phyloP scores from a whole-genome alignment of 35 echinoderm and acorn worm genomes.

The Ophiothrix spiculata region DNA sequence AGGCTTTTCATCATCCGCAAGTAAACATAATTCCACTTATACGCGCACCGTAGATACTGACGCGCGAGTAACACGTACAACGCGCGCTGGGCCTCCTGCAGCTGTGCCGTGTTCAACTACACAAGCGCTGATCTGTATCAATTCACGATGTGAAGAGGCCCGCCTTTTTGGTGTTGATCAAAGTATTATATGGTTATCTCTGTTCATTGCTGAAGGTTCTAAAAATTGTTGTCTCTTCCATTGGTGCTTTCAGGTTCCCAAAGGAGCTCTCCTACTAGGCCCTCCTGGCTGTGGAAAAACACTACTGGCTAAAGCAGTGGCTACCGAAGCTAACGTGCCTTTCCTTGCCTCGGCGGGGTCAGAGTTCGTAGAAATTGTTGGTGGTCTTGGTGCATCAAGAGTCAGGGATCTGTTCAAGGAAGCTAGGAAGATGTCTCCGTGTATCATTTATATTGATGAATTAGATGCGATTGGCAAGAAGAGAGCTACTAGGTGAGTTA shows the following conservation, averaged over 20 bases:
- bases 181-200: no score
- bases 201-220: no score
- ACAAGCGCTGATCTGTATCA: no score
- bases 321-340: constrained; percentile 94
- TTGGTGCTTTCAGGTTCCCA: constrained; percentile 86
- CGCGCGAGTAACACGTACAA: no score
- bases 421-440: constrained; percentile 82
- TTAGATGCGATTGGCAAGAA: constrained; percentile 99
- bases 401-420: constrained; percentile 94
- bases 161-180: no score
- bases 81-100: no score
- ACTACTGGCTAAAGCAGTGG: constrained; percentile 94
- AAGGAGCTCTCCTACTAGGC: constrained; percentile 85
- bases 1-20: no score
- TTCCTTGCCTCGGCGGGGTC: constrained; percentile 98
- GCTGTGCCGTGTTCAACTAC: no score
- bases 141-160: no score
- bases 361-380: constrained; percentile 99
- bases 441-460: constrained; percentile 99
- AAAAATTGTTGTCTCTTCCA: not conserved
- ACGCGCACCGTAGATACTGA: no score
- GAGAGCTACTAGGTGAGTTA: constrained; percentile 70
- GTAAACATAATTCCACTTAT: no score
- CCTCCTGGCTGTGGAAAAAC: constrained; percentile 98
- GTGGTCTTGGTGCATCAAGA: constrained; percentile 87